Percentiles rank a stretch among this genome's conserved stretches.
These are phyloP conservation scores for Samia ricini DNA, from an alignment of 1,140 invertebrate species.

Conservation along the genomic window DNA sequence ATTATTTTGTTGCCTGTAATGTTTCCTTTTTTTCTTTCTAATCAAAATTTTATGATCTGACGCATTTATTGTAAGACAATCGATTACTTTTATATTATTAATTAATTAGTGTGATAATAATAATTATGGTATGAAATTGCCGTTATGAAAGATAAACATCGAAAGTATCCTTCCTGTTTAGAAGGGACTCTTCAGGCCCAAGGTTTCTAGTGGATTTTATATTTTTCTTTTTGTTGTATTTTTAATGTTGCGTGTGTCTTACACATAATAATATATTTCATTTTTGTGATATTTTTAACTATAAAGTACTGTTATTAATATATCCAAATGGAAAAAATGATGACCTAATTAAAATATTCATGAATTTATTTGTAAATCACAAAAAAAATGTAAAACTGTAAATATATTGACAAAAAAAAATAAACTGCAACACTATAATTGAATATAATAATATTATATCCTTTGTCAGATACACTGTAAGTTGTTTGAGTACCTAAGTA, in stretches of 20 bases:
- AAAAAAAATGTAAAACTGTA: conserved; percentile 78
- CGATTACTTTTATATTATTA: conserved; percentile 76
- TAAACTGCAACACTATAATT: conserved; percentile 74
- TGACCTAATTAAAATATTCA: conserved; percentile 77
- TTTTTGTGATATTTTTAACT: conserved; percentile 80
- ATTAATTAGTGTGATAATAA: conserved; percentile 77
- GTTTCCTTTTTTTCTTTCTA: too few relatives aligned
- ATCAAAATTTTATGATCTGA: conserved; percentile 77
- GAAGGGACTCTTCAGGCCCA: conserved; percentile 74
- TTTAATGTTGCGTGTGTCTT: conserved; percentile 77
- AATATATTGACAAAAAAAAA: conserved; percentile 77
- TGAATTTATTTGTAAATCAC: conserved; percentile 78
- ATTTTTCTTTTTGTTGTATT: conserved; percentile 77
- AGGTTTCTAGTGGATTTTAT: conserved; percentile 77
- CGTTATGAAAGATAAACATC: conserved; percentile 77
- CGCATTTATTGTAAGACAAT: conserved; percentile 78
- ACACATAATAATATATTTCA: conserved; percentile 78
- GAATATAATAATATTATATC: conserved; percentile 68
- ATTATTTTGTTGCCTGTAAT: conserved; percentile 75
- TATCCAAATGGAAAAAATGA: conserved; percentile 75
- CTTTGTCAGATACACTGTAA: conserved; percentile 74
- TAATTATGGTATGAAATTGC: conserved; percentile 75
- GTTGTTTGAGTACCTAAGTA: conserved; percentile 70
- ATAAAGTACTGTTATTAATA: conserved; percentile 77
- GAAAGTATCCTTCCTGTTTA: conserved; percentile 79